Base-by-base conservation (phyloP, 2,113 vertebrate species). In the Microtus pennsylvanicus region DNA sequence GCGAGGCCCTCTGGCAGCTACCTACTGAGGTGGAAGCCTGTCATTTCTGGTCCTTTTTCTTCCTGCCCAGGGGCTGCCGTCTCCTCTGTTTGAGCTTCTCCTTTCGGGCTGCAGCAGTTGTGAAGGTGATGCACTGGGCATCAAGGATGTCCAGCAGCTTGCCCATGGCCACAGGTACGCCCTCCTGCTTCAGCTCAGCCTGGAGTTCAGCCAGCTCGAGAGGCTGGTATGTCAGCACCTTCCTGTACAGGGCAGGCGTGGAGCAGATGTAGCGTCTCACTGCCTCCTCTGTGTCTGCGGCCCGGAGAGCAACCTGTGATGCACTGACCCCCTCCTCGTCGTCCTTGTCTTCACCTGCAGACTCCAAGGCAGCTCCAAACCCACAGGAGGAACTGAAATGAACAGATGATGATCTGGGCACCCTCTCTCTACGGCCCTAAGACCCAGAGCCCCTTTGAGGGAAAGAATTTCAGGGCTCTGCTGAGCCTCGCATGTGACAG, bases 141-240 rank as follows among this genome's bases (percentile, higher is more conserved):
- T 99, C 99, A 90, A 99, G 98, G 93, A 99, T 99, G 96, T 99
- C 98, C 89, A 99, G 96, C 90, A 99, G 98, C 96, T 99, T 99
- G 92, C 98, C 97, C 0, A 98, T 98, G 3, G 99, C 98, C 74
- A 99, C 96, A 9, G 97, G 98, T 95, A 99, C 99, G 81, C 99
- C 99, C 0, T 98, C 98, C 1, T 98, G 98, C 94, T 98, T 99
- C 95, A 99, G 99, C 22, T 98, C 98, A 2, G 98, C 45, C n/a
- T 99, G 99, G 86, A 99, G 98, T 19, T 98, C 98, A 0, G 98
- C 97, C 97, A 99, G 98, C 50, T 99, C 99, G 0, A 99, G 98
- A 1, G 99, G 99, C 98, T 99, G 98, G 96, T 99, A 99, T 26
- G 98, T 98, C 52, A 99, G 98, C 96, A 99, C 98, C 92, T 97